Evolutionary conservation across 2,797 vertebrate species (phyloP).

Genomic region (Morus bassanus): DNA sequence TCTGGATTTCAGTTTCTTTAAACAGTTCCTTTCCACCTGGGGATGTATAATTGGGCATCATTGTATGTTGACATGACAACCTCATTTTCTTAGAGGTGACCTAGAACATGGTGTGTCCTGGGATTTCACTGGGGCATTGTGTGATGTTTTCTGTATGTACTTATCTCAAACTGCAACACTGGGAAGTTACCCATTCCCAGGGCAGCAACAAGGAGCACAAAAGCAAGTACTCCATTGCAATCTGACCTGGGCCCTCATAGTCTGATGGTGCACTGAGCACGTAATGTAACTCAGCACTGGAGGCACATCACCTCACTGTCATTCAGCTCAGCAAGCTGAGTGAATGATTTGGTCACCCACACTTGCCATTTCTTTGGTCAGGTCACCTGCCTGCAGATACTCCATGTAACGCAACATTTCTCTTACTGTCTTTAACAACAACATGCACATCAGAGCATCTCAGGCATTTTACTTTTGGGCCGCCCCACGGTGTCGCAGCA

Average conservation of each 20-base stretch:
- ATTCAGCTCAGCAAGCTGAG: background rate
- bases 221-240: background rate
- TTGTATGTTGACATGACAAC: background rate
- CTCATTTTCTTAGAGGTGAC: background rate
- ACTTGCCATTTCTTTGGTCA: background rate
- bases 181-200: background rate
- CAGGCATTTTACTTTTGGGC: background rate
- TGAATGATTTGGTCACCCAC: background rate
- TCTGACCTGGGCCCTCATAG: rapidly evolving
- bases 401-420: background rate
- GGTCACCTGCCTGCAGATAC: too few species aligned
- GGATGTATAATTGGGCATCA: background rate
- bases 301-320: rapidly evolving
- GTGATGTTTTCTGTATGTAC: background rate
- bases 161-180: background rate
- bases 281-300: rapidly evolving
- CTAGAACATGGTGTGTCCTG: background rate
- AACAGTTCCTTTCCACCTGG: background rate
- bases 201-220: background rate
- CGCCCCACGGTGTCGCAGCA: rapidly evolving
- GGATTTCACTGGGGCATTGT: background rate
- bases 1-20: background rate
- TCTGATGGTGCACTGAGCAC: background rate
- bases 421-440: background rate
- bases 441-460: background rate